Conservation (phyloP, 2,888 invertebrate species). For the Meiosimyza decipiens region DNA sequence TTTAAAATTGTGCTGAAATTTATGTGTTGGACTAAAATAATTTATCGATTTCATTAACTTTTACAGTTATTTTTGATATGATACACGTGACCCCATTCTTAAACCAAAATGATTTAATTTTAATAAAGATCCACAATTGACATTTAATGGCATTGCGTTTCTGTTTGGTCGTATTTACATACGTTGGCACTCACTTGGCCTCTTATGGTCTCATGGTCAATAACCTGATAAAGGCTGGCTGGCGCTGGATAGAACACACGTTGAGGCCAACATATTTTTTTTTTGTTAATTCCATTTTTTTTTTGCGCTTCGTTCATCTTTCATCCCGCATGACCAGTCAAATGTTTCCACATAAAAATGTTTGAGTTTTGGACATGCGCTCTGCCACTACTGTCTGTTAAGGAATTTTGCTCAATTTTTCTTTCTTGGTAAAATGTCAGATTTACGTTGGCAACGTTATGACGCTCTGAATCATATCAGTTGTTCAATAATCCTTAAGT, state of each 20-base stretch:
- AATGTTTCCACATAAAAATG: conserved; percentile 2
- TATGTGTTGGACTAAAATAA: background rate
- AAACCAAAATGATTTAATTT: too few species aligned
- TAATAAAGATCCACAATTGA: conserved; percentile 12
- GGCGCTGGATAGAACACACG: background rate
- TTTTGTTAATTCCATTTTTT: background rate
- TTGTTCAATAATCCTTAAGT: background rate
- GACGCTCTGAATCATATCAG: background rate
- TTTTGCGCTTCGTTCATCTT: background rate
- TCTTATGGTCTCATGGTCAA: conserved; percentile 2
- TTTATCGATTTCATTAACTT: conserved; percentile 14
- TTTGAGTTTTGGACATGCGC: conserved; percentile 12
- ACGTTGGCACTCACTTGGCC: background rate
- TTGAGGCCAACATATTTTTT: conserved; percentile 17
- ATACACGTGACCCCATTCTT: conserved; percentile 10
- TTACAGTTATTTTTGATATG: conserved; percentile 12
- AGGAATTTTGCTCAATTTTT: background rate
- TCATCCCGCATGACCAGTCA: conserved; percentile 16
- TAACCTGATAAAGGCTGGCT: background rate
- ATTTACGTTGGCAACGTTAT: conserved; percentile 7
- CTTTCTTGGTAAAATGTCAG: background rate
- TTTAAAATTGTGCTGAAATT: background rate
- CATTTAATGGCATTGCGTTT: conserved; percentile 9
- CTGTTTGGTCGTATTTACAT: background rate
- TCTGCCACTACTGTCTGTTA: background rate